A percentile compares a stretch with the other conserved stretches of the same genome.
Evolutionary conservation across 1,140 invertebrate genomes (phyloP).

Genomic region (Cylas formicarius): DNA sequence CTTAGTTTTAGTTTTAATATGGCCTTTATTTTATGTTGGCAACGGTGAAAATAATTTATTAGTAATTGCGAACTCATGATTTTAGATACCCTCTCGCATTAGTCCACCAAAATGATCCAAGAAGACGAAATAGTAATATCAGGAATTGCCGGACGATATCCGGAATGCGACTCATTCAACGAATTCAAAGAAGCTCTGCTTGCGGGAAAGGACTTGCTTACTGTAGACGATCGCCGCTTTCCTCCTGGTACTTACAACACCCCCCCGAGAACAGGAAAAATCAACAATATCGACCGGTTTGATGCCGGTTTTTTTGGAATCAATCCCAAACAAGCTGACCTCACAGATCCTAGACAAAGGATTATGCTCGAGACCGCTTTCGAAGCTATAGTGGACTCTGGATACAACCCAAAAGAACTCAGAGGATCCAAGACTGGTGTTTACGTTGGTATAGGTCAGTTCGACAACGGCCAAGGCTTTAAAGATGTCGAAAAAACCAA

Average conservation of each 20-base stretch:
- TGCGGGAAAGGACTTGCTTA: conserved; percentile 75
- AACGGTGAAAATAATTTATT: too few species aligned
- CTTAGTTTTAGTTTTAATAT: too few species aligned
- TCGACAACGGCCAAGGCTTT: conserved; percentile 43
- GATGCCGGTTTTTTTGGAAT: conserved; percentile 53
- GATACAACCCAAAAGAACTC: conserved; percentile 44
- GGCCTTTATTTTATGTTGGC: too few species aligned
- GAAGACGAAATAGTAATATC: conserved; percentile 77
- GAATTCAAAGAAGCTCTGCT: conserved; percentile 75
- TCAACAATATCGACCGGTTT: conserved; percentile 60
- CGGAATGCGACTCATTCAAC: conserved; percentile 73
- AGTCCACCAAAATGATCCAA: conserved; percentile 22
- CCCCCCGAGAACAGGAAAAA: conserved; percentile 65
- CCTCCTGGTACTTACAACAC: conserved; percentile 47
- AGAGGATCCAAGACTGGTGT: conserved; percentile 47
- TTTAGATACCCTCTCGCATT: not conserved
- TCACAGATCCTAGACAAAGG: conserved; percentile 49
- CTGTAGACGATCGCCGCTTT: conserved; percentile 61
- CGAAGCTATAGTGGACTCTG: conserved; percentile 43
- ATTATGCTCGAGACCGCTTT: conserved; percentile 45
- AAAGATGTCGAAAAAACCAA: conserved; percentile 1
- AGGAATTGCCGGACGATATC: conserved; percentile 80
- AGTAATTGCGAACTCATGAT: too few species aligned
- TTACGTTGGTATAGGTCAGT: conserved; percentile 51
- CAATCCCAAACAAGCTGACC: conserved; percentile 44